Percentiles rank a stretch among this genome's conserved stretches.
Conservation (phyloP, 1,140 invertebrate species). For the Aporrectodea caliginosa region DNA sequence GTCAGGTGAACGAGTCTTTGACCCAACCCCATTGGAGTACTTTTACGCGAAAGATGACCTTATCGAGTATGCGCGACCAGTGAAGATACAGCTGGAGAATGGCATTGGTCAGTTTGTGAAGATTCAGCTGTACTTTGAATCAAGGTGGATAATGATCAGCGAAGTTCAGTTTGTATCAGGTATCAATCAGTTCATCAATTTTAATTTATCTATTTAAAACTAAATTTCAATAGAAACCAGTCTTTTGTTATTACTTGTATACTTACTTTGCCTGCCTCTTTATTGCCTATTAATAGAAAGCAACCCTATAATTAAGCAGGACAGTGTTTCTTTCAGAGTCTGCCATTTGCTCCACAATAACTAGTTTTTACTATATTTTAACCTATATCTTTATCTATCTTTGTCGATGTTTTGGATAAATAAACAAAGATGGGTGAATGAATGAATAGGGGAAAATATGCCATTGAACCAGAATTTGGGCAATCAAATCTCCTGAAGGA, state of each 20-base stretch:
- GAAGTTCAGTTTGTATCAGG: slow-evolving; percentile 63
- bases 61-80: slow-evolving; percentile 63
- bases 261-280: too few relatives aligned
- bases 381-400: too few relatives aligned
- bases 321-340: too few relatives aligned
- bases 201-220: not conserved
- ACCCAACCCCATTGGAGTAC: slow-evolving; percentile 39
- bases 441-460: too few relatives aligned
- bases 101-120: slow-evolving; percentile 77
- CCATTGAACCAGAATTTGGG: too few relatives aligned
- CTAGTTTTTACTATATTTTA: not conserved
- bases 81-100: slow-evolving; percentile 63
- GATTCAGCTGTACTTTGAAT: slow-evolving; percentile 73
- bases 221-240: not conserved
- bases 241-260: too few relatives aligned
- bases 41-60: slow-evolving; percentile 74
- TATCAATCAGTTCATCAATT: slow-evolving; percentile 31
- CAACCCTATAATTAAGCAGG: not conserved
- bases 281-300: not conserved
- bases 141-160: slow-evolving; percentile 83
- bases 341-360: not conserved
- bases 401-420: too few relatives aligned
- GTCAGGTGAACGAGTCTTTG: not conserved
- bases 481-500: too few relatives aligned
- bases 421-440: too few relatives aligned